phyloP scores from a whole-genome alignment of 2,888 invertebrate species.

The Heteropelma amictum region DNA sequence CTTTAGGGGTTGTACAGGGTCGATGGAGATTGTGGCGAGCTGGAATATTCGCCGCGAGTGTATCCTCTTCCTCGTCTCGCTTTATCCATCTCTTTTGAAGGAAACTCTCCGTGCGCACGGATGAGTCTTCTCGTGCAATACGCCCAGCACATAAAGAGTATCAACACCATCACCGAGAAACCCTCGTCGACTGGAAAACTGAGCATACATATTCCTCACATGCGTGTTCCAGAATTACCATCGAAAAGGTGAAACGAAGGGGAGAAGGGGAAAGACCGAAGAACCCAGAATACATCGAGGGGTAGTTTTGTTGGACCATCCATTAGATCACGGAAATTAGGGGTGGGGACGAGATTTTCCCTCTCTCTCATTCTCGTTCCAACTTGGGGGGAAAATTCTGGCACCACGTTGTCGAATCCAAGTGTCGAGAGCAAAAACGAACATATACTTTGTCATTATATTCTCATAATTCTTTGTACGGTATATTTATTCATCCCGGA shows the following conservation, averaged over 20 bases:
- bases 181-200: conserved; percentile 10
- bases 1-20: conserved; percentile 38
- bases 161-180: not conserved
- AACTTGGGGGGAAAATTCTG: too few relatives aligned
- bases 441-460: conserved; percentile 27
- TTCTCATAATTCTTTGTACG: not conserved
- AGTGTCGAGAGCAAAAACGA: conserved; percentile 53
- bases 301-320: conserved; percentile 64
- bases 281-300: conserved; percentile 26
- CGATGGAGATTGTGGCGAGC: conserved; percentile 18
- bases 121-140: conserved; percentile 15
- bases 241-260: conserved; percentile 29
- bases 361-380: not conserved
- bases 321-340: conserved; percentile 75
- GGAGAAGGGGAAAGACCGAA: not conserved
- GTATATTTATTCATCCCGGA: not conserved
- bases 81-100: conserved; percentile 13
- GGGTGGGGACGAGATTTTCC: conserved; percentile 41
- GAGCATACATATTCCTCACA: conserved; percentile 36
- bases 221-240: conserved; percentile 6
- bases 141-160: too few relatives aligned
- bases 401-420: conserved; percentile 60
- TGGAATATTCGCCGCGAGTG: conserved; percentile 5
- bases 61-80: not conserved
- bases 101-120: conserved; percentile 29